Base-by-base conservation (phyloP, 2,113 vertebrate genomes). In the Apaloderma vittatum region DNA sequence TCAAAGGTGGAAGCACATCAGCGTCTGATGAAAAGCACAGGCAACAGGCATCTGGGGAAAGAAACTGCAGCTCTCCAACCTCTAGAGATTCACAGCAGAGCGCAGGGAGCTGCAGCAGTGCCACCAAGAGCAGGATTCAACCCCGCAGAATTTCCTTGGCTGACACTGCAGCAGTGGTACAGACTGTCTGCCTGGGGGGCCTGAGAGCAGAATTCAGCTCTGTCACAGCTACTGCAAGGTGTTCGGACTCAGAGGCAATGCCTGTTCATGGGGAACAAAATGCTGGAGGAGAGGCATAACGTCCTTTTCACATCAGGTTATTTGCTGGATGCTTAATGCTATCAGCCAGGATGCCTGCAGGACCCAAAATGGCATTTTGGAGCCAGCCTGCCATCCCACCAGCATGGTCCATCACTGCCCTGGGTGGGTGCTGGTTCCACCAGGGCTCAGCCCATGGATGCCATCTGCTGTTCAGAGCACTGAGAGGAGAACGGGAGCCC, bases 381-480 rank as follows among this genome's bases (percentile, higher is more conserved):
- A 73, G 68, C 32, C 68, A 40, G 32, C 18, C 26, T 24, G 40
- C 23, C 45, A 19, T 4, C 45, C 45, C 24, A 3, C 21, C 51
- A 32, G 51, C 51, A 8, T 0, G 14, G 32, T 6, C 66, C 57
- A 30, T 20, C 30, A 17, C 12, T 2, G 0, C 49, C 9, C 40
- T 8, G 3, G 49, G 61, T 40, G 43, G 94, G 48, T 3, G 70
- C 81, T 7, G 92, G 52, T 30, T 17, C 78, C 15, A 79, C 67
- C 65, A 4, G 22, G n/a, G 57, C 76, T 71, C 77, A 15, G 95
- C 92, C 88, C 83, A 32, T 54, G 51, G 92, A n/a, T 95, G 97
- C 97, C 97, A 88, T 58, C 96, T 97, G 94, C 95, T 26, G 93
- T 90, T 65, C 67, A 1, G 62, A 72, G 68, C 75, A 15, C 63